Base-by-base conservation (phyloP, 2,888 invertebrate genomes). In the Papilio demoleus region DNA sequence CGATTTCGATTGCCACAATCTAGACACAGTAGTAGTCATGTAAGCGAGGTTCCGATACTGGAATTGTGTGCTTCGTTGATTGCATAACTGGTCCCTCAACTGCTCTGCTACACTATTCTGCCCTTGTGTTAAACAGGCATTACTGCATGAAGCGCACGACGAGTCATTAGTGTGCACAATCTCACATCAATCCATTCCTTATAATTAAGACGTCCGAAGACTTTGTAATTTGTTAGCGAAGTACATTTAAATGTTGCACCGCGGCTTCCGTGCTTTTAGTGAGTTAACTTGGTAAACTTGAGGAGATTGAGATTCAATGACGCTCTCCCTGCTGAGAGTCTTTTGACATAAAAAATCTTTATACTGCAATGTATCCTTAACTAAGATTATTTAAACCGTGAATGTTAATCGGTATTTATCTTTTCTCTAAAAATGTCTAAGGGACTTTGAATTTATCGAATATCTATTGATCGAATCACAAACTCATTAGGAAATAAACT, bases 131-230 rank as follows among this genome's bases (percentile, higher is more conserved):
- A 22, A 47, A 22, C 22, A 11, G 11, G 22, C 47, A 47, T 11
- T 81, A 85, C 78, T 82, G 79, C 80, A 80, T 81, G 82, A 87
- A 84, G 85, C 87, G 81, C 83, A 84, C 83, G 83, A 81, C 74
- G 79, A 80, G 73, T 84, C 88, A 86, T 87, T 88, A 86, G 83
- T 79, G 75, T 70, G 75, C 79, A 76, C 76, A 83, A 79, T 79
- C 81, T 77, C 78, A 81, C 83, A 88, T 89, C 87, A 85, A 88
- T 88, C 85, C 79, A 76, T 68, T 71, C 70, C 67, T 76, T 76
- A 85, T 88, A 88, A 88, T 88, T 87, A 88, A 88, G 85, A 87
- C 84, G 77, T 78, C 78, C 75, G 78, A 82, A 79, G 71, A 80
- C 63, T 56, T 24, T 78, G 76, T 78, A 81, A 79, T 79, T 76